Evolutionary conservation across 2,113 vertebrate species (phyloP).

Genomic region (Procavia capensis): DNA sequence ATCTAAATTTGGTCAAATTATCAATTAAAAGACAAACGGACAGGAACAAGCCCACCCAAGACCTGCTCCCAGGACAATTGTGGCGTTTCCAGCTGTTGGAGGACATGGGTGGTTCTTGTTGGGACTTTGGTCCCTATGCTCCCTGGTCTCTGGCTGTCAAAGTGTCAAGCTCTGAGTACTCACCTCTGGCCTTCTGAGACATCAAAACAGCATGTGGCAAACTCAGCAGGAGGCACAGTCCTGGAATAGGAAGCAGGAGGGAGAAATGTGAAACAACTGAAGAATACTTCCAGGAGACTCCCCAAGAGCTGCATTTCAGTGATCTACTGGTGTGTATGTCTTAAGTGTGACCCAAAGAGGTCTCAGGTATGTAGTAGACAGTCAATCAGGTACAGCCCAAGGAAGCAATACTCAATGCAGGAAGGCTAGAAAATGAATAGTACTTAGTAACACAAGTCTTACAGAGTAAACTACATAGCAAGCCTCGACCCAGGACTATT

Average conservation of each 20-base stretch:
- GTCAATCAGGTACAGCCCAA: background rate
- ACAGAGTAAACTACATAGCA: background rate
- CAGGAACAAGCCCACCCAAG: background rate
- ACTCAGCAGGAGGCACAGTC: conserved; percentile 48
- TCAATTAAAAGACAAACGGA: background rate
- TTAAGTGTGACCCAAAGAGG: background rate
- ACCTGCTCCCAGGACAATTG: background rate
- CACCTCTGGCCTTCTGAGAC: background rate
- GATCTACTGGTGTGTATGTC: background rate
- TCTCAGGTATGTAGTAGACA: background rate
- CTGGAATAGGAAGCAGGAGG: conserved; percentile 51
- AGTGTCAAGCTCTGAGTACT: background rate
- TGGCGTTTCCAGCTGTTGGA: background rate
- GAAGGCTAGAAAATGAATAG: background rate
- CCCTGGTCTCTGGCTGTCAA: background rate
- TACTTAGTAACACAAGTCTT: background rate
- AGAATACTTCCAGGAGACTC: background rate
- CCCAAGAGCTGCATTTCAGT: background rate
- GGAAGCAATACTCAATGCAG: background rate
- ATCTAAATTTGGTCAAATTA: conserved; percentile 4
- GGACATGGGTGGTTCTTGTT: background rate
- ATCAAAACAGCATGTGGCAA: background rate
- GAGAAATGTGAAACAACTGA: background rate
- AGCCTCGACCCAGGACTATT: background rate
- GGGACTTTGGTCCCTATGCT: background rate